Percentiles rank a stretch among this genome's conserved stretches.
phyloP scores from a whole-genome alignment of 1,140 invertebrate genomes.

The Ganaspis sp. region DNA sequence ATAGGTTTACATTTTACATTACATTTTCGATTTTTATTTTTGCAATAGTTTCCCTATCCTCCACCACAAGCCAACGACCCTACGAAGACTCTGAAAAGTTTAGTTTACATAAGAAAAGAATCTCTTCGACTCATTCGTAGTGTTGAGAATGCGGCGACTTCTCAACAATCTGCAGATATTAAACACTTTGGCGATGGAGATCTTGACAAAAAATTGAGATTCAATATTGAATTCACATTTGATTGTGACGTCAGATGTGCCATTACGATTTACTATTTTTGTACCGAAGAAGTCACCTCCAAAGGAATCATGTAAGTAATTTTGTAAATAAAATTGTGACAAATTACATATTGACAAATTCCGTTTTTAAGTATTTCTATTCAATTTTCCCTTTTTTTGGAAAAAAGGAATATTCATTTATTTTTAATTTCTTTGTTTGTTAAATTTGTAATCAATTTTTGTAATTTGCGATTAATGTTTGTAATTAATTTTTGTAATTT shows the following conservation, averaged over 20 bases:
- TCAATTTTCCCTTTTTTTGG: not conserved
- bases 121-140: constrained; percentile 91
- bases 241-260: constrained; percentile 96
- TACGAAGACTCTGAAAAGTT: constrained; percentile 95
- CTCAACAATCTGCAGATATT: constrained; percentile 63
- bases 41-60: constrained; percentile 94
- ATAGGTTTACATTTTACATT: not conserved
- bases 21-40: not conserved
- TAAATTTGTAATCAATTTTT: no score
- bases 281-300: constrained; percentile 91
- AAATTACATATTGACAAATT: constrained; percentile 33
- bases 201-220: constrained; percentile 81
- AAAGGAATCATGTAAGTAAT: constrained; percentile 85
- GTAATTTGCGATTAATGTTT: no score
- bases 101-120: constrained; percentile 98
- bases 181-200: constrained; percentile 77
- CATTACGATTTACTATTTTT: constrained; percentile 97
- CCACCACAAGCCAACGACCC: constrained; percentile 96
- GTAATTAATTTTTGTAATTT: no score
- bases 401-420: no score
- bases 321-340: no score
- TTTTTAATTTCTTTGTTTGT: no score
- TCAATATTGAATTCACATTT: constrained; percentile 98
- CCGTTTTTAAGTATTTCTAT: constrained; percentile 39
- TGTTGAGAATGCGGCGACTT: constrained; percentile 66